Conservation (phyloP, 2,888 invertebrate species). For the Hyles lineata region DNA sequence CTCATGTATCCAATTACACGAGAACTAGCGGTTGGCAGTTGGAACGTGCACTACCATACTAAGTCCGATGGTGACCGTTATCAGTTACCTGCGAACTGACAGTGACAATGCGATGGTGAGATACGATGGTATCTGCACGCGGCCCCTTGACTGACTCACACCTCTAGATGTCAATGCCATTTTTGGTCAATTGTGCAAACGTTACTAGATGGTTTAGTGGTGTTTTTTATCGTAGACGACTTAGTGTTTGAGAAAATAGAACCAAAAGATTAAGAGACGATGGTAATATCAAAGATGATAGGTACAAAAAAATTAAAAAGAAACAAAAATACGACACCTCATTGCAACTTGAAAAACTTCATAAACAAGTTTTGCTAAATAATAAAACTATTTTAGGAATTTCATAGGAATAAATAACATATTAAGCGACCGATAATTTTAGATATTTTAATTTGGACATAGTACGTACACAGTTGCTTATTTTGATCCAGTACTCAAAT, state of each 20-base stretch:
- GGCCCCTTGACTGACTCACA: conserved; percentile 19
- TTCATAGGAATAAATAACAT: too few species aligned
- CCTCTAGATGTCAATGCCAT: background rate
- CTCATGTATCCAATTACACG: background rate
- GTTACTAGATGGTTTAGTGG: background rate
- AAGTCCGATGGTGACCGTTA: conserved; percentile 20
- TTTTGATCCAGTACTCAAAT: too few species aligned
- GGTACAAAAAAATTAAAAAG: background rate
- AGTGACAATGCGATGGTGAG: conserved; percentile 14
- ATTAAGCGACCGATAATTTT: too few species aligned
- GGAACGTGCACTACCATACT: conserved; percentile 10
- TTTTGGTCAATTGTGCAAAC: conserved; percentile 4
- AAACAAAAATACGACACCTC: too few species aligned
- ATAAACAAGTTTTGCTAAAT: too few species aligned
- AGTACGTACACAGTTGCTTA: too few species aligned
- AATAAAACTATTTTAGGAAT: too few species aligned
- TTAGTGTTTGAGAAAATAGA: background rate
- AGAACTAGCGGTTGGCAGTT: background rate
- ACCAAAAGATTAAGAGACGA: background rate
- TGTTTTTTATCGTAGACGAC: background rate
- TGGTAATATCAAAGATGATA: background rate
- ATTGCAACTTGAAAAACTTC: too few species aligned
- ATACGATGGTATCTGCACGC: conserved; percentile 20
- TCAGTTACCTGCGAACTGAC: conserved; percentile 12
- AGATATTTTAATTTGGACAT: too few species aligned